A percentile compares a stretch with the other conserved stretches of the same genome.
Conservation (phyloP, 1,140 invertebrate genomes). For the Heliothis subflexa region DNA sequence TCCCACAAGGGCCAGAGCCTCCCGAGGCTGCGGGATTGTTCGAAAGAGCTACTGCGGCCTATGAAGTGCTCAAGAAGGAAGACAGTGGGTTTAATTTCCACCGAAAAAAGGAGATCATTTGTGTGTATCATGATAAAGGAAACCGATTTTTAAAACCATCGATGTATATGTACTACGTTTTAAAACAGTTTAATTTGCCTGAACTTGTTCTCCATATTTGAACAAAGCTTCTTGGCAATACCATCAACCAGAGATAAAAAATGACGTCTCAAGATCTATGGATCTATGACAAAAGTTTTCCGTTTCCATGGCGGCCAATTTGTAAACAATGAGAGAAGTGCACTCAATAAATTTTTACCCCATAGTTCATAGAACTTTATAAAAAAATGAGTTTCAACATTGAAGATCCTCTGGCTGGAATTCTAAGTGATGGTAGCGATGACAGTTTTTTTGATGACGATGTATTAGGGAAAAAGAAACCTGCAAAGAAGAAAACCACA, state of each 20-base stretch:
- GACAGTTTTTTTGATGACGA: conserved; percentile 86
- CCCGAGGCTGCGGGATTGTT: no score
- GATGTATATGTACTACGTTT: no score
- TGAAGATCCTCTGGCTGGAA: conserved; percentile 83
- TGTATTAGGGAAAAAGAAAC: conserved; percentile 78
- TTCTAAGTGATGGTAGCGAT: conserved; percentile 85
- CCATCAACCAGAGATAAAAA: not conserved
- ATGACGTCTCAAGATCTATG: not conserved
- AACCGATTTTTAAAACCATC: no score
- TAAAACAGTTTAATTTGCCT: no score
- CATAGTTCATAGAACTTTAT: not conserved
- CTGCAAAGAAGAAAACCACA: conserved; percentile 63
- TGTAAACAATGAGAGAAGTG: conserved; percentile 86
- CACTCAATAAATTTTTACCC: conserved; percentile 66
- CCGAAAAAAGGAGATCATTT: no score
- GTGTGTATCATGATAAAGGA: no score
- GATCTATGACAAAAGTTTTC: conserved; percentile 22
- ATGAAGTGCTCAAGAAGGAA: no score
- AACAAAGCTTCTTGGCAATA: not conserved
- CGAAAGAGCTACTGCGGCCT: no score
- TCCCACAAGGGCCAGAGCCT: no score
- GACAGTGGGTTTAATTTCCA: no score
- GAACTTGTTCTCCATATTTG: not conserved
- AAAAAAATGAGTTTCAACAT: conserved; percentile 80
- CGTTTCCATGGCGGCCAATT: conserved; percentile 68